Conservation (phyloP, 2,888 invertebrate genomes). For the Deroplatys truncata region DNA sequence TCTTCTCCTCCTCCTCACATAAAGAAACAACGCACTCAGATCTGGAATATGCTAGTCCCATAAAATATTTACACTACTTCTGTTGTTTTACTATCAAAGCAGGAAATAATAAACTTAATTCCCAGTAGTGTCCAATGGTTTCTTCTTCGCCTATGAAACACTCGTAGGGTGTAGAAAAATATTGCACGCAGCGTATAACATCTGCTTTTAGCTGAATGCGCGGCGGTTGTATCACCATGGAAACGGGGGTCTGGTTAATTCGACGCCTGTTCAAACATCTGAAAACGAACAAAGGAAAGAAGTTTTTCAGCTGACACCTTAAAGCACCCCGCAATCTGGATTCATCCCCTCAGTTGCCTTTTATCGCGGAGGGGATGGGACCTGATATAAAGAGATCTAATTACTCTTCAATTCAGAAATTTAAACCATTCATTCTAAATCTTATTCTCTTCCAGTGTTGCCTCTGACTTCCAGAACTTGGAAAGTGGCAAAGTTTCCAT, state of each 20-base stretch:
- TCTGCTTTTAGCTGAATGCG: neutral
- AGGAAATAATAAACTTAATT: too few relatives aligned
- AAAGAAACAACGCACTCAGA: too few relatives aligned
- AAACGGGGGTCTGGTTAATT: neutral
- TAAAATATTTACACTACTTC: too few relatives aligned
- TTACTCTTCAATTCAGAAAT: conserved; percentile 9
- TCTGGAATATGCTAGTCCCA: too few relatives aligned
- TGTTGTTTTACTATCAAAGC: too few relatives aligned
- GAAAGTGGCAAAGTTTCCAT: neutral
- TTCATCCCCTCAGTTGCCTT: neutral
- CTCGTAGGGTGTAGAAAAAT: too few relatives aligned
- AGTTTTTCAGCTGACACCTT: neutral
- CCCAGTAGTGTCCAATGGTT: too few relatives aligned
- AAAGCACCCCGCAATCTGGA: neutral
- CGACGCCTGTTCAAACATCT: neutral
- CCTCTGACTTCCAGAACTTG: neutral
- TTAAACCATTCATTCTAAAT: conserved; percentile 7
- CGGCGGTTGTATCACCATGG: neutral
- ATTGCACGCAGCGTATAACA: neutral
- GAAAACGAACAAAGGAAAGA: neutral
- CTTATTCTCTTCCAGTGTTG: neutral
- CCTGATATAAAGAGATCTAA: conserved; percentile 1
- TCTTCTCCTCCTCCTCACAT: too few relatives aligned
- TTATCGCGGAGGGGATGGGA: neutral
- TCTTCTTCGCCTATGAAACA: too few relatives aligned